Evolutionary conservation across 2,797 vertebrate genomes (phyloP).

Genomic region (Phalanger gymnotis): DNA sequence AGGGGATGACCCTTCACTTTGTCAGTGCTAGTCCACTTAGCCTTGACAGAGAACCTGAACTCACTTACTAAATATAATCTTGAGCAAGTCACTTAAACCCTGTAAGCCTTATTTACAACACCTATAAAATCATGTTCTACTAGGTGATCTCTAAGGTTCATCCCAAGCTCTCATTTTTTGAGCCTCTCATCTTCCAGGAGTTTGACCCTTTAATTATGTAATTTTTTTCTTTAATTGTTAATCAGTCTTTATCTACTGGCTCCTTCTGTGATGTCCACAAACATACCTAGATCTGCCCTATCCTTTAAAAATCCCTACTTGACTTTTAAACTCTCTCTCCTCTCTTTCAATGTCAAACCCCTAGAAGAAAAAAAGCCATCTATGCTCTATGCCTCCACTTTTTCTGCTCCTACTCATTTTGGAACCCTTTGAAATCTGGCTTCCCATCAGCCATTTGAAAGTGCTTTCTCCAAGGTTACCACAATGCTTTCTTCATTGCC

Average conservation of each 20-base stretch:
- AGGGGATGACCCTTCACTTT: background rate
- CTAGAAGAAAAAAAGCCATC: background rate
- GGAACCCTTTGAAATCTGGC: background rate
- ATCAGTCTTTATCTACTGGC: background rate
- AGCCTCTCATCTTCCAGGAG: background rate
- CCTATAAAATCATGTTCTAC: background rate
- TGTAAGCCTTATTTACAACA: background rate
- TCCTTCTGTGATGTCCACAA: background rate
- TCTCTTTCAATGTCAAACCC: background rate
- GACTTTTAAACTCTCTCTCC: background rate
- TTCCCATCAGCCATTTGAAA: background rate
- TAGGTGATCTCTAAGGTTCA: background rate
- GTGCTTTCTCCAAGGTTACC: background rate
- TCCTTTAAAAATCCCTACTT: background rate
- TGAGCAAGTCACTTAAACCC: background rate
- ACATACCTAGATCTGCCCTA: background rate
- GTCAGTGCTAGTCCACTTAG: background rate
- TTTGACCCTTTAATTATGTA: background rate
- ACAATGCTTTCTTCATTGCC: background rate
- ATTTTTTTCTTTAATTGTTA: background rate
- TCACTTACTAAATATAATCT: background rate
- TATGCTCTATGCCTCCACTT: background rate
- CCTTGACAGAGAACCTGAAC: background rate
- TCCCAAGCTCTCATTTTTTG: background rate
- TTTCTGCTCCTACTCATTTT: background rate